Percentiles rank a stretch among this genome's conserved stretches.
These are phyloP conservation scores for Drosophila nr. medialis DNA, from an alignment of 2,888 invertebrate genomes.

Conservation along the genomic window DNA sequence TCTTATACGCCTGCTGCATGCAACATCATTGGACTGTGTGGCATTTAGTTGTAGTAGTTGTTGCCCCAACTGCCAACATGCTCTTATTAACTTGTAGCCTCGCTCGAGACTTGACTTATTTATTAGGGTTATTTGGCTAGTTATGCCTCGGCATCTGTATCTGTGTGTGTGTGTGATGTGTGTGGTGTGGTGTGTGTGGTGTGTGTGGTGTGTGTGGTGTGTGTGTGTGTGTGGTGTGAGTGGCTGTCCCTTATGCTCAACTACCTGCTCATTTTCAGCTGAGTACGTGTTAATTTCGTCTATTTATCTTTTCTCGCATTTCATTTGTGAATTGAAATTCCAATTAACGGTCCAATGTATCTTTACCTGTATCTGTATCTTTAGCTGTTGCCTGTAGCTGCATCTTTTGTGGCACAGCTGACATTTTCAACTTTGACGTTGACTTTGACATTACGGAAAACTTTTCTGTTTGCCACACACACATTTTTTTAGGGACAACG, in stretches of 20 bases:
- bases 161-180: constrained; percentile 2
- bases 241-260: constrained; percentile 49
- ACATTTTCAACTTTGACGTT: constrained; percentile 60
- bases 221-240: constrained; percentile 31
- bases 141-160: constrained; percentile 5
- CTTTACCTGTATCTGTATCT: constrained; percentile 9
- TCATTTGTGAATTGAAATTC: constrained; percentile 60
- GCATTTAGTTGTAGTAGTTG: constrained; percentile 16
- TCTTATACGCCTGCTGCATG: constrained; percentile 17
- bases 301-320: constrained; percentile 54
- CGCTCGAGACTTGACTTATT: constrained; percentile 68
- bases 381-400: constrained; percentile 18
- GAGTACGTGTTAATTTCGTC: constrained; percentile 77
- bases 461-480: constrained; percentile 9
- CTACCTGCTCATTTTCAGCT: constrained; percentile 77
- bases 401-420: constrained; percentile 24
- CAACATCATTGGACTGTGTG: constrained; percentile 50
- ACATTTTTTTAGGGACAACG: constrained; percentile 42
- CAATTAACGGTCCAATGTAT: constrained; percentile 62
- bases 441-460: constrained; percentile 45
- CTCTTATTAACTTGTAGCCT: constrained; percentile 52
- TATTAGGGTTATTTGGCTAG: constrained; percentile 75
- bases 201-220: constrained; percentile 7
- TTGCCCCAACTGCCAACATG: constrained; percentile 11
- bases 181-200: constrained; percentile 1